Evolutionary conservation across 2,888 invertebrate genomes (phyloP).

Genomic region (Lepidocyrtoides sp.): DNA sequence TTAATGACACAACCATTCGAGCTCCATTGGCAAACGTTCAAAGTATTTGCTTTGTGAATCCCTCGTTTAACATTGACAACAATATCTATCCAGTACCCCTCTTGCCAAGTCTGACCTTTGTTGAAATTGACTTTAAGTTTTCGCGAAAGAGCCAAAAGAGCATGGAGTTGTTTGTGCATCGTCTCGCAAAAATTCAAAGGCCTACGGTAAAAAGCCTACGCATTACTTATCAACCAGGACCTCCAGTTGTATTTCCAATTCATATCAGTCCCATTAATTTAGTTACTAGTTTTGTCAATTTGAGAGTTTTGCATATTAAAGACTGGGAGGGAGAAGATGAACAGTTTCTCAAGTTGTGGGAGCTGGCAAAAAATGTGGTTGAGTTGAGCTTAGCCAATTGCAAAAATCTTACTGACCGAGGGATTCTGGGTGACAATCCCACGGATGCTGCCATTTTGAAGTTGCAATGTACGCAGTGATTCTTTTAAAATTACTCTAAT

Average conservation of each 20-base stretch:
- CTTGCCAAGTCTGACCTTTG: conserved; percentile 53
- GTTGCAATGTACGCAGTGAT: conserved; percentile 51
- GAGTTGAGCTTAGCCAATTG: conserved; percentile 66
- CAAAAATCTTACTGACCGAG: conserved; percentile 63
- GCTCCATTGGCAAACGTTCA: conserved; percentile 62
- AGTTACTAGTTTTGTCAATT: conserved; percentile 64
- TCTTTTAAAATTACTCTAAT: background rate
- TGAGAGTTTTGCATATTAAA: conserved; percentile 62
- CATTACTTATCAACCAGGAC: conserved; percentile 75
- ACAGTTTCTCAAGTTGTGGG: conserved; percentile 64
- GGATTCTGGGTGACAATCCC: conserved; percentile 65
- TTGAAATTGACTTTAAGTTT: conserved; percentile 75
- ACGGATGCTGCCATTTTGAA: conserved; percentile 41
- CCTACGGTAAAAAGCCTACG: conserved; percentile 59
- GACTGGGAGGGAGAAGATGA: conserved; percentile 75
- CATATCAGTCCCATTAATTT: conserved; percentile 64
- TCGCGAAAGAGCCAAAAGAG: conserved; percentile 72
- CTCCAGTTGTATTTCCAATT: conserved; percentile 64
- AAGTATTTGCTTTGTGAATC: conserved; percentile 72
- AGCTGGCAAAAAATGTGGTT: conserved; percentile 8
- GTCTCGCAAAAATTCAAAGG: conserved; percentile 63
- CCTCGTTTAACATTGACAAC: conserved; percentile 62
- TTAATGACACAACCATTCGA: conserved; percentile 66
- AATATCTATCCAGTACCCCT: conserved; percentile 57
- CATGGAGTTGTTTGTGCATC: conserved; percentile 73